Evolutionary conservation across 2,113 vertebrate species (phyloP), one percentile per base, ranked within the genome.

Genomic region (Columba janthina): DNA sequence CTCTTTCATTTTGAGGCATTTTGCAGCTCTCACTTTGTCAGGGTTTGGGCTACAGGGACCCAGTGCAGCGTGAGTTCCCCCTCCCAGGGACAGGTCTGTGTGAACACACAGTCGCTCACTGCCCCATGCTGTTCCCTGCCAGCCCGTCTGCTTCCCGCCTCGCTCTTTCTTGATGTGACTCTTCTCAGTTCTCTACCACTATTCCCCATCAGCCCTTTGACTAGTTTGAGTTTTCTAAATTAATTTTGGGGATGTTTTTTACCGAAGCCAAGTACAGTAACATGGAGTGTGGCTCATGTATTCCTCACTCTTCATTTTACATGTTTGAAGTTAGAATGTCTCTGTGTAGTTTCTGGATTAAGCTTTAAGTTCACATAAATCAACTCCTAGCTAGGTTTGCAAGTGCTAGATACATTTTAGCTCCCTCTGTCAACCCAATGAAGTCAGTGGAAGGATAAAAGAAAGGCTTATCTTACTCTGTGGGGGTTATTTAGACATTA

Each of bases 221-320:
- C 22, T 15, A 13, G 8, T 54, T 50, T 79, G 42, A 57, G 42
- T 42, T 72, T 64, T 22, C 88, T 65, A 14, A 20, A 22, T 57
- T 36, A 2, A 29, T 69, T 66, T 64, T 46, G 72, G 66, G 21
- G 54, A 6, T 62, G 22, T 20, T 50, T 46, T 60, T 31, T 44
- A 26, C 31, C 46, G 36, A n/a, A 74, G 40, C 6, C 50, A 14
- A 58, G 25, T 14, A 28, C 77, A 72, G 32, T 24, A 21, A 67
- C 8, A 8, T 4, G 6, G 46, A 18, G 12, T 0, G 2, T 14
- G 29, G 53, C 38, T 87, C 14, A 2, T 1, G 3, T 0, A 3
- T n/a, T 19, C 60, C 62, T n/a, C 8, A 2, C 57, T 81, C n/a
- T 24, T 40, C 16, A 4, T 36, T 38, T 46, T 4, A 11, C 11